Evolutionary conservation across 2,888 invertebrate species (phyloP), one percentile per base, ranked within the genome.

Genomic region (Clivina fossor): DNA sequence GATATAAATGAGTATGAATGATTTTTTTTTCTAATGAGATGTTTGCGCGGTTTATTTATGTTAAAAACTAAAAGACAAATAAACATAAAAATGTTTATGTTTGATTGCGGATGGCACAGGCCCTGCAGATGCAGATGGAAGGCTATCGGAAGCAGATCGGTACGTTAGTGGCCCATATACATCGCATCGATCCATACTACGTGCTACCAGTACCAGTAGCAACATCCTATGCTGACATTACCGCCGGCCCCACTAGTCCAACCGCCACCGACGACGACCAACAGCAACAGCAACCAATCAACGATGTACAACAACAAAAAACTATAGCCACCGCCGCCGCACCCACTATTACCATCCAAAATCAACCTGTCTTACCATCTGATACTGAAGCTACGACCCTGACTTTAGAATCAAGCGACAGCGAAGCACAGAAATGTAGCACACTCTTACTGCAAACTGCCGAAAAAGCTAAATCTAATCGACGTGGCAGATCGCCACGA

Each of bases 181-280:
- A 82, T 78, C 80, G 80, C 73, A 76, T 86, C 80, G 90, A 90
- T 80, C 88, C 90, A 68, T 82, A 85, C 79, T 80, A 76, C 77
- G 76, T 80, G 72, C 77, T 78, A 72, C 75, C 74, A 56, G 71
- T 71, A 64, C 72, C 75, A 60, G 74, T 74, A 58, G 68, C 75
- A 68, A 75, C 75, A 61, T 75, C 80, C 60, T 87, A 85, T 75
- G 85, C 86, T 64, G 86, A 83, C 71, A 86, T 88, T 69, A 80
- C 86, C 67, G 83, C 86, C 68, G 84, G 86, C 64, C 74, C 76
- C 58, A 69, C 75, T 63, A 74, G 74, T 68, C 74, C 73, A 60
- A 60, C 69, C 70, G 24, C 65, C 66, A 60, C 68, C 68, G 62
- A 64, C 66, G 30, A 60, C 56, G 60, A 38, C 60, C 50, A 59